A percentile compares a stretch with the other conserved stretches of the same genome.
These are phyloP conservation scores for Aspidoscelis tigris DNA, from an alignment of 2,113 vertebrate genomes.

Conservation along the genomic window DNA sequence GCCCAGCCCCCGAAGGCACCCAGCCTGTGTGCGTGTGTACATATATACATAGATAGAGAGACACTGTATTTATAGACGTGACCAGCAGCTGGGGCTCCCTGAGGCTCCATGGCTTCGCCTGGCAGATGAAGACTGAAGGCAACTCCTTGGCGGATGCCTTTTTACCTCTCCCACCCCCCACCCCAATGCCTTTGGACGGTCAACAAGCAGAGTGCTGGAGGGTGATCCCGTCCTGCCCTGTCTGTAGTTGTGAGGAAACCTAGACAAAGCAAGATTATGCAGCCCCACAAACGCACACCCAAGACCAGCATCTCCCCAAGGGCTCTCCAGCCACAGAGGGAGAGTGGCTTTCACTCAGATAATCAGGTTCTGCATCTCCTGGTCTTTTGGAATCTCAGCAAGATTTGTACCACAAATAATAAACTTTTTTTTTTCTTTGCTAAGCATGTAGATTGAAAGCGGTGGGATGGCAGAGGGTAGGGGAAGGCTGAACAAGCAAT, in stretches of 20 bases:
- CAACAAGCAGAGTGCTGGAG: not conserved
- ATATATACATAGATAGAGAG: slow-evolving; percentile 71
- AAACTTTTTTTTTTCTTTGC: slow-evolving; percentile 12
- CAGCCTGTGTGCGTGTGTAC: slow-evolving; percentile 56
- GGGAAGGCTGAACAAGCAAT: no score
- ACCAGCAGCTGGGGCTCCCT: not conserved
- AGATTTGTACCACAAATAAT: slow-evolving; percentile 1
- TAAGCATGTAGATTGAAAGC: not conserved
- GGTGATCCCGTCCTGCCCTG: not conserved
- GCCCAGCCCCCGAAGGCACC: not conserved
- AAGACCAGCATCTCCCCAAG: no score
- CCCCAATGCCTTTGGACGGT: not conserved
- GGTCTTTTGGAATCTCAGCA: not conserved
- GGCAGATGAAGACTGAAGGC: not conserved
- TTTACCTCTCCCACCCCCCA: no score
- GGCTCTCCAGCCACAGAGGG: not conserved
- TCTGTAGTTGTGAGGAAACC: no score
- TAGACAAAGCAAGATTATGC: not conserved
- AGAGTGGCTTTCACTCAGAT: not conserved
- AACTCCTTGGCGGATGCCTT: not conserved
- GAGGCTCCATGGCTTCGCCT: not conserved
- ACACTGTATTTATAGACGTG: slow-evolving; percentile 73
- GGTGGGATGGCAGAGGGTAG: not conserved
- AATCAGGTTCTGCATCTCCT: no score
- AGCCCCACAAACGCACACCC: not conserved